phyloP scores from a whole-genome alignment of 2,113 vertebrate species.

The Hippoglossus stenolepis region DNA sequence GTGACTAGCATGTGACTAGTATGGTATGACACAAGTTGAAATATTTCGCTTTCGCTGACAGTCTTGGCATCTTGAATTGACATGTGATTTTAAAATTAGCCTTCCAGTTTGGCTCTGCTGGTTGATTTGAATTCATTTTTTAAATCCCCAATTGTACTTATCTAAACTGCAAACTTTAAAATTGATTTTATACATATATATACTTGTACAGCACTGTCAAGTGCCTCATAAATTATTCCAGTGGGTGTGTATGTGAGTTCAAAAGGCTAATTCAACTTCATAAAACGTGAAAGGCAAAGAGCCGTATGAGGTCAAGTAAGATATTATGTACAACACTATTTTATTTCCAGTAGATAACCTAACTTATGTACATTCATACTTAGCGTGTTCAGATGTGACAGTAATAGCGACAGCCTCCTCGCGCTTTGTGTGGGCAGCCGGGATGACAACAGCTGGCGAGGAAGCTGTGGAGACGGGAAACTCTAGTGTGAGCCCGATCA shows the following conservation, averaged over 20 bases:
- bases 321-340: constrained; percentile 39
- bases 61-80: constrained; percentile 2
- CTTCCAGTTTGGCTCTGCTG: background rate
- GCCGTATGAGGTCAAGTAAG: constrained; percentile 9
- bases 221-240: constrained; percentile 29
- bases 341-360: constrained; percentile 36
- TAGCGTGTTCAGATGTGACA: constrained; percentile 30
- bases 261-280: constrained; percentile 11
- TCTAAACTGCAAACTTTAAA: background rate
- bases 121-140: constrained; percentile 4
- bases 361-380: constrained; percentile 51
- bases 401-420: constrained; percentile 54
- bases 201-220: background rate
- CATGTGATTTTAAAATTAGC: background rate
- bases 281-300: constrained; percentile 13
- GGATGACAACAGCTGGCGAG: background rate
- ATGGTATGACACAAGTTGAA: constrained; percentile 1
- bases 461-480: constrained; percentile 11
- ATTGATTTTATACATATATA: background rate
- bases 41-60: background rate
- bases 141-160: background rate
- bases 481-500: background rate
- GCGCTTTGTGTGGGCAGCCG: background rate
- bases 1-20: too few species aligned
- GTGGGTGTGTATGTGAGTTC: constrained; percentile 2